Evolutionary conservation across 2,888 invertebrate species (phyloP), one percentile per base, ranked within the genome.

Genomic region (Cryptophagus acutangulus): DNA sequence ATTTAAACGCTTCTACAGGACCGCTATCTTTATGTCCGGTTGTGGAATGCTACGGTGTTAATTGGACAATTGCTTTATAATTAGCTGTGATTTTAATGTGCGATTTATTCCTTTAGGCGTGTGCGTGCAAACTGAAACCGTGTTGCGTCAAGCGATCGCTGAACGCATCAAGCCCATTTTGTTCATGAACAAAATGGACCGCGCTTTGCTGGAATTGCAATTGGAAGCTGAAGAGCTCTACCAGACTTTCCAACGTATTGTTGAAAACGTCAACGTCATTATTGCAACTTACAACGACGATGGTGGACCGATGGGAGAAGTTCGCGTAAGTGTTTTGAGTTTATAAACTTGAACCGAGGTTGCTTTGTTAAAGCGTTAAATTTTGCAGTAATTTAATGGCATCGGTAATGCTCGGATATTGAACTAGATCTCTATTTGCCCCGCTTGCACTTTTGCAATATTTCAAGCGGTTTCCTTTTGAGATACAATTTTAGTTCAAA

Each of bases 121-220:
- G 54, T 99, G 99, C 69, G 99, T 99, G 59, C 99, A 99, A 75
- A 99, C 99, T 24, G 99, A 99, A 75, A 97, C 99, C 63, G 99
- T 99, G 44, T 78, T 99, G 62, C 91, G 99, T 76, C 99, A 99
- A 73, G 99, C 99, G 49, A 99, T 99, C 66, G 94, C 95, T 49
- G 99, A 99, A 76, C 88, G 99, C 67, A 99, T 99, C 65, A 97
- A 96, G 85, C 99, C 99, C 41, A 92, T 99, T 57, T 78, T 99
- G 62, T 99, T 99, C 86, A 97, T 99, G 97, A 99, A 99, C 88
- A 99, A 99, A 77, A 97, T 99, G 97, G 99, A 99, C 78, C 88
- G 99, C 59, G 99, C 99, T 56, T 79, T 99, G 45, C 77, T 99
- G 25, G 99, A 99, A 73, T 76, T 99, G 66, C 97, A 99, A 69